Evolutionary conservation across 2,888 invertebrate species (phyloP).

Genomic region (Clivina fossor): DNA sequence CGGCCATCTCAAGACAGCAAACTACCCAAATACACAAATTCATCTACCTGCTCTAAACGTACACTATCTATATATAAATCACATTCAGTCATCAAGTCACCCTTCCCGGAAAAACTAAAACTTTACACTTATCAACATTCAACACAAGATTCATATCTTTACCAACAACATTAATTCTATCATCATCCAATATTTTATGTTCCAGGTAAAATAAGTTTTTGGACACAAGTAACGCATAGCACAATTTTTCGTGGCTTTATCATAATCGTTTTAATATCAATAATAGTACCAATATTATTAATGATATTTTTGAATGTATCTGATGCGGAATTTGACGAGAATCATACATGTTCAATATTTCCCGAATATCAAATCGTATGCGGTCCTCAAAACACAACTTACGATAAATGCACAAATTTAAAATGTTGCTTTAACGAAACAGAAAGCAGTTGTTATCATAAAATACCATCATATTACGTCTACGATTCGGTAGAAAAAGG

Average conservation of each 20-base stretch:
- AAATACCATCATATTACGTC: conserved; percentile 48
- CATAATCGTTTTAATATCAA: conserved; percentile 39
- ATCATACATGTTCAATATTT: conserved; percentile 44
- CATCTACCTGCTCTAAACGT: no score
- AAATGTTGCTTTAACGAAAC: conserved; percentile 48
- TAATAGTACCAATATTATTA: conserved; percentile 41
- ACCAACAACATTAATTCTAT: no score
- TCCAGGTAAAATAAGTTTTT: conserved; percentile 13
- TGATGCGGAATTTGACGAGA: conserved; percentile 29
- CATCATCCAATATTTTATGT: no score
- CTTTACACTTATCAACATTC: no score
- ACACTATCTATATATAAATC: no score
- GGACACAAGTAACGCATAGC: conserved; percentile 26
- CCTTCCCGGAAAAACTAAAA: no score
- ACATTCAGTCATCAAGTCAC: no score
- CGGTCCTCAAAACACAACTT: conserved; percentile 44
- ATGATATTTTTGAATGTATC: conserved; percentile 42
- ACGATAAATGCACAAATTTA: conserved; percentile 41
- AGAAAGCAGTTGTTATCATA: conserved; percentile 47
- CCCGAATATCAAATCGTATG: conserved; percentile 46
- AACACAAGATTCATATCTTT: no score
- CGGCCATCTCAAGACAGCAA: no score
- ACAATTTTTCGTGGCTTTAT: conserved; percentile 35
- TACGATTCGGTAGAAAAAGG: conserved; percentile 39
- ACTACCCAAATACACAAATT: no score